Conservation (phyloP, 2,797 vertebrate species). For the Arrhamphus sclerolepis region DNA sequence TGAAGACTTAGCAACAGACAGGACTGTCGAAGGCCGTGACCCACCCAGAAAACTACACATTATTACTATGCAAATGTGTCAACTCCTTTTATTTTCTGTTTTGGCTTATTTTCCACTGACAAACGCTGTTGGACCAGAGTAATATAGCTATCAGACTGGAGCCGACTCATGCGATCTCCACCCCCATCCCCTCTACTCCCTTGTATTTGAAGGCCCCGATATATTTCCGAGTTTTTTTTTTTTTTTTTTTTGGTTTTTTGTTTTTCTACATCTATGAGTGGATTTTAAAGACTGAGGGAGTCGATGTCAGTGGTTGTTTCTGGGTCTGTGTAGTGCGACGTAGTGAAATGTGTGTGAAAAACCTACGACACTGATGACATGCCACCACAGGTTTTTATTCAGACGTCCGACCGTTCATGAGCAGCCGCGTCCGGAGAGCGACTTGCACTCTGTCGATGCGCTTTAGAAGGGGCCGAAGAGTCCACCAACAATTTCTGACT, state of each 20-base stretch:
- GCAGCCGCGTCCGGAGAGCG: slow-evolving; percentile 57
- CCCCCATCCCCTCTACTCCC: not conserved
- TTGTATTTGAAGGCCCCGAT: slow-evolving; percentile 58
- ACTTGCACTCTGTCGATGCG: slow-evolving; percentile 64
- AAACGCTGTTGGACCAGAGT: slow-evolving; percentile 72
- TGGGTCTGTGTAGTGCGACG: slow-evolving; percentile 64
- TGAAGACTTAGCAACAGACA: slow-evolving; percentile 36
- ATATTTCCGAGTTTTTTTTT: slow-evolving; percentile 54
- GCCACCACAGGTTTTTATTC: slow-evolving; percentile 43
- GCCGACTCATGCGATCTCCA: slow-evolving; percentile 42
- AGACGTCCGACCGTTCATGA: slow-evolving; percentile 5
- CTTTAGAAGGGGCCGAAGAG: slow-evolving; percentile 27
- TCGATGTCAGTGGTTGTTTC: slow-evolving; percentile 50
- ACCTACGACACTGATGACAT: slow-evolving; percentile 34
- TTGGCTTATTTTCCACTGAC: slow-evolving; percentile 46
- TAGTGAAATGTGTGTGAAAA: slow-evolving; percentile 59
- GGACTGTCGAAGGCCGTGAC: slow-evolving; percentile 79
- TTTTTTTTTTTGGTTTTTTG: too few species aligned
- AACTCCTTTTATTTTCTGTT: slow-evolving; percentile 33
- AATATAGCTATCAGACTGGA: slow-evolving; percentile 55
- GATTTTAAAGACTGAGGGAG: slow-evolving; percentile 39
- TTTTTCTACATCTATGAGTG: slow-evolving; percentile 64
- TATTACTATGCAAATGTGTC: slow-evolving; percentile 91
- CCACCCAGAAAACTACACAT: slow-evolving; percentile 80
- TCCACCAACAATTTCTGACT: slow-evolving; percentile 42